Evolutionary conservation across 2,888 invertebrate genomes (phyloP).

Genomic region (Cheilosia soror): DNA sequence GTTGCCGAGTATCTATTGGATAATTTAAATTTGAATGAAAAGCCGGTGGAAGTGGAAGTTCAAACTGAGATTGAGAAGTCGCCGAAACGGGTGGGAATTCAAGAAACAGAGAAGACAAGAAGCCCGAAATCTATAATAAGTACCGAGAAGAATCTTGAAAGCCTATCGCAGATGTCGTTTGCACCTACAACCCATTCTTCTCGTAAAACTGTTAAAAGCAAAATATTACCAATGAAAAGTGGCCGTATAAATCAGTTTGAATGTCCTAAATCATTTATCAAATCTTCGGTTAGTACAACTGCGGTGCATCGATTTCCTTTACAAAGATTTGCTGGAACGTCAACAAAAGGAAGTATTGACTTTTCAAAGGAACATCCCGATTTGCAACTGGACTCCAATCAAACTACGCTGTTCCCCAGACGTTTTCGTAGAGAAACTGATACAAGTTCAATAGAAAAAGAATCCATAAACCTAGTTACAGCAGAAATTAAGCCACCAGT

Average conservation of each 20-base stretch:
- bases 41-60: background rate
- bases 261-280: background rate
- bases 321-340: conserved; percentile 48
- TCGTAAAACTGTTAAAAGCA: too few relatives aligned
- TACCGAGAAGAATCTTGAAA: background rate
- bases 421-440: conserved; percentile 7
- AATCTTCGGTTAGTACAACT: background rate
- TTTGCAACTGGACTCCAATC: conserved; percentile 31
- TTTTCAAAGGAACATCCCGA: conserved; percentile 51
- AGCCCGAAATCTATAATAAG: background rate
- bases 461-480: conserved; percentile 19
- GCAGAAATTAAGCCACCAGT: conserved; percentile 6
- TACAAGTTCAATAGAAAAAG: background rate
- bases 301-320: conserved; percentile 12
- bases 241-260: background rate
- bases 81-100: background rate
- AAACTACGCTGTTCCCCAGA: conserved; percentile 47
- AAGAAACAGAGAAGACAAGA: background rate
- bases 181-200: too few relatives aligned
- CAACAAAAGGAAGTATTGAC: conserved; percentile 3
- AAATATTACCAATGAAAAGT: too few relatives aligned
- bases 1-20: background rate
- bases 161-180: too few relatives aligned
- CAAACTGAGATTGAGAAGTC: background rate
- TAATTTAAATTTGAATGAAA: background rate